Conservation (phyloP, 2,113 vertebrate genomes). For the Oreochromis niloticus region DNA sequence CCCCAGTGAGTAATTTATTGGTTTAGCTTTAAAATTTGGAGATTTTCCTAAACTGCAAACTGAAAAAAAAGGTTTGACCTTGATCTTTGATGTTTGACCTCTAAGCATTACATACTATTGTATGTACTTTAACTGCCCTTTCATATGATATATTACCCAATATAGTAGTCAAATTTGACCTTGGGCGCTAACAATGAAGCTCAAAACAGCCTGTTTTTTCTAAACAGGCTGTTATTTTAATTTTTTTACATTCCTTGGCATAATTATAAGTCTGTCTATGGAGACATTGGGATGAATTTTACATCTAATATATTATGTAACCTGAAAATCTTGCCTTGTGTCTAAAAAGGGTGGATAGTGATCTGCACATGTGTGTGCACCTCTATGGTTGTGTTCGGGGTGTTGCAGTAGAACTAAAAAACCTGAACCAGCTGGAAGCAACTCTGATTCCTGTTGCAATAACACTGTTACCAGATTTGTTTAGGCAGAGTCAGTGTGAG, state of each 20-base stretch:
- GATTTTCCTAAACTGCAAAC: neutral
- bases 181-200: neutral
- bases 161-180: neutral
- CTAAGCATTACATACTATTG: neutral
- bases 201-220: neutral
- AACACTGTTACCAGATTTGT: no score
- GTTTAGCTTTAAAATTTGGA: neutral
- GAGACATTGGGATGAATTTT: accelerated
- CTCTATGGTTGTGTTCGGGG: neutral
- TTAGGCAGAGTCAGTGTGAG: neutral
- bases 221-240: neutral
- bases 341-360: accelerated
- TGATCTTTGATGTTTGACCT: accelerated
- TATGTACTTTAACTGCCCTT: neutral
- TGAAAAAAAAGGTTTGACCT: neutral
- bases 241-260: neutral
- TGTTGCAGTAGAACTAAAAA: neutral
- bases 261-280: neutral
- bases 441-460: no score
- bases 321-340: neutral
- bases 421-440: no score
- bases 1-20: neutral
- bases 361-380: neutral
- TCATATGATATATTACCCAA: no score
- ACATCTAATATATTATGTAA: accelerated